Evolutionary conservation across 2,797 vertebrate species (phyloP), one percentile per base, ranked within the genome.

Genomic region (Melanotaenia parkinsoni): DNA sequence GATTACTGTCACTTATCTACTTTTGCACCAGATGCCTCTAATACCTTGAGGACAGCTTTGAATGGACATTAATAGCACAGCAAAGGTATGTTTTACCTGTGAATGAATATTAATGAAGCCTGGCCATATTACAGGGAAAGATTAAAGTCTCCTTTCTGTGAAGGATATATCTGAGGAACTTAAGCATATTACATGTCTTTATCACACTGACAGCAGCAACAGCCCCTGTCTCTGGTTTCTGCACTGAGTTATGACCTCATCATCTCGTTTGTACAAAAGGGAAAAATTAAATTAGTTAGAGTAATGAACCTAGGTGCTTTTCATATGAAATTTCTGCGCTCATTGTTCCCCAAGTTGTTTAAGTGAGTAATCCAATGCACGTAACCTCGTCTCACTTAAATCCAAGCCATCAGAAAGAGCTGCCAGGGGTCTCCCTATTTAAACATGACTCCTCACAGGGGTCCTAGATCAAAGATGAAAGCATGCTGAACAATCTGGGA

Each of bases 241-340:
- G 11, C 51, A 47, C 72, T 92, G 91, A 94, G 88, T 93, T 93
- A 93, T 93, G 90, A 93, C 92, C 91, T 93, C 91, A 91, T 93
- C 91, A 90, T 91, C 87, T 86, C 85, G 59, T 91, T 92, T 92
- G 86, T 91, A 92, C 91, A 93, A 92, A 91, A 88, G 89, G 90
- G 89, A 90, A 90, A 93, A 93, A 94, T 94, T 90, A 91, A 94
- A 95, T 93, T 93, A 94, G 91, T 86, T 78, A 83, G 87, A 88
- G 89, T 92, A 94, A 95, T 94, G 91, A 94, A 93, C 86, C 83
- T 80, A 81, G 85, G 87, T 88, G 88, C 80, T 93, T 92, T 91
- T 86, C 84, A 86, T 85, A 88, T 81, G 78, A 91, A 89, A 85
- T 86, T 74, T 71, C 73, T 76, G 70, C 53, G 58, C 86, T 85